Evolutionary conservation across 2,113 vertebrate species (phyloP), one percentile per base, ranked within the genome.

Genomic region (Tenrec ecaudatus): DNA sequence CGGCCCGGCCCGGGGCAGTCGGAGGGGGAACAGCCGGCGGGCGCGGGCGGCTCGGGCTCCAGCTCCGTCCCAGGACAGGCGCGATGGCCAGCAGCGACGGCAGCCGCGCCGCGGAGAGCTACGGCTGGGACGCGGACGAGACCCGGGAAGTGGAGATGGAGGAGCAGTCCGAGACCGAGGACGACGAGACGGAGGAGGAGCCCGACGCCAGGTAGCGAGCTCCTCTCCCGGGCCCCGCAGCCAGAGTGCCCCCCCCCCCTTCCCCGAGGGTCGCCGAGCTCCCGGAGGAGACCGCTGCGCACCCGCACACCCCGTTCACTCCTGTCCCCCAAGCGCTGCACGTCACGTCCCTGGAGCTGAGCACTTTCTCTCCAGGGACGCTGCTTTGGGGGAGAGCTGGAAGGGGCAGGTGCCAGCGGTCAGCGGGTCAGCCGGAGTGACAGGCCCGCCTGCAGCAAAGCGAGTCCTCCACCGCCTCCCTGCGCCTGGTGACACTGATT

Each of bases 351-450:
- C 36, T 31, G 16, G 7, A 82, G 36, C 71, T 16, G 8, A 78
- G 83, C 64, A 8, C 71, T 22, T 89, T 27, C 23, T n/a, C 29
- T 94, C 78, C 25, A 68, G 91, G 95, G 87, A 62, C 38, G 58
- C 95, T 73, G 98, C 96, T 97, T 97, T 93, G 97, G 96, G 95
- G 95, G 97, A 97, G 96, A 94, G 86, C 77, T 73, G 86, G 86
- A 86, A 93, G 92, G 90, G 78, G 94, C 73, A 3, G 94, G 88
- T 36, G 80, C 89, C 43, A 10, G 16, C 81, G 96, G 96, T 93
- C 95, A 91, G 94, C 97, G 77, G 96, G 96, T 93, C 95, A 91
- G 94, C 97, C 96, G 81, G 96, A 97, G 95, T 96, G 97, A 97
- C 96, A 96, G 96, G 92, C 96, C 95, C 82, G 79, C 96, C 96